These are phyloP conservation scores for Gila robusta DNA, from an alignment of 2,797 vertebrate genomes.

Conservation along the genomic window DNA sequence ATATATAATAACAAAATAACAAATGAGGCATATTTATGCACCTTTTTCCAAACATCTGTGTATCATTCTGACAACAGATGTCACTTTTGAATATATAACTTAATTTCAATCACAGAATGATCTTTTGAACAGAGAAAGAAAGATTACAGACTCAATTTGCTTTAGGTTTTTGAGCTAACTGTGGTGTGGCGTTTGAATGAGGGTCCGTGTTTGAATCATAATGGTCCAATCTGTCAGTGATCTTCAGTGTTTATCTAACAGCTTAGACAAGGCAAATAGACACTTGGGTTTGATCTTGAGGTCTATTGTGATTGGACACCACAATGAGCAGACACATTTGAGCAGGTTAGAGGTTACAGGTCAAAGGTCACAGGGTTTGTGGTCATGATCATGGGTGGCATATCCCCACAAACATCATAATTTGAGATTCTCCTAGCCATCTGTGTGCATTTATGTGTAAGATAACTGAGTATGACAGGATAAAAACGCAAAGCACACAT, in stretches of 20 bases:
- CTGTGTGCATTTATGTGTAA: slow-evolving; percentile 49
- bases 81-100: slow-evolving; percentile 42
- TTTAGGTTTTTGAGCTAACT: slow-evolving; percentile 35
- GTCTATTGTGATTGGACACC: slow-evolving; percentile 60
- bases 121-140: slow-evolving; percentile 48
- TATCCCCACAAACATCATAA: slow-evolving; percentile 42
- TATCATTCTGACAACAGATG: slow-evolving; percentile 45
- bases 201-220: slow-evolving; percentile 53
- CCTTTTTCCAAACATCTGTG: slow-evolving; percentile 9
- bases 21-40: slow-evolving; percentile 7
- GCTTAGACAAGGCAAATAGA: slow-evolving; percentile 60
- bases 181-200: slow-evolving; percentile 31
- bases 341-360: slow-evolving; percentile 56
- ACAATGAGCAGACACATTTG: slow-evolving; percentile 45
- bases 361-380: slow-evolving; percentile 44
- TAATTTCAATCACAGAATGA: slow-evolving; percentile 32
- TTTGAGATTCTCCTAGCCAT: slow-evolving; percentile 33
- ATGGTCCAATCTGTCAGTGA: slow-evolving; percentile 59
- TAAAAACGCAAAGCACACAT: slow-evolving; percentile 26
- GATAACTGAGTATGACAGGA: slow-evolving; percentile 23
- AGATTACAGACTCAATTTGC: slow-evolving; percentile 45
- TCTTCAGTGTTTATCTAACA: slow-evolving; percentile 56
- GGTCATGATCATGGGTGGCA: slow-evolving; percentile 59
- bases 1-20: not conserved
- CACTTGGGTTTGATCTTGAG: slow-evolving; percentile 56